These are phyloP conservation scores for Bicyclus anynana DNA, from an alignment of 1,140 invertebrate genomes.

Conservation along the genomic window DNA sequence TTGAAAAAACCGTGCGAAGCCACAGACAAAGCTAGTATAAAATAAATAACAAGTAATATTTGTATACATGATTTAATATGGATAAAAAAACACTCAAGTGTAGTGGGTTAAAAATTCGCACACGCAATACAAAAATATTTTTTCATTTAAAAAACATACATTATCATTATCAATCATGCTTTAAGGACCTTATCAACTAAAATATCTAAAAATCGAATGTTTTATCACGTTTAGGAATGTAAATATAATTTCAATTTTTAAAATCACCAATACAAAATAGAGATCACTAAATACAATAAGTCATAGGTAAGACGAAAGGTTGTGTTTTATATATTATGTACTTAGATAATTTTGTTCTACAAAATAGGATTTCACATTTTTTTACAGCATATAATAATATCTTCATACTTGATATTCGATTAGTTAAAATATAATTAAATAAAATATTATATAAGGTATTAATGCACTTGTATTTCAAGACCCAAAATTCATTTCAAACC, in stretches of 20 bases:
- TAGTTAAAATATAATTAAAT: too few relatives aligned
- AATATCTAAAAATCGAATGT: background rate
- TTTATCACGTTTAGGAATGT: slow-evolving; percentile 28
- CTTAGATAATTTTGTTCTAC: too few relatives aligned
- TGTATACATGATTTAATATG: slow-evolving; percentile 28
- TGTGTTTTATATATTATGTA: background rate
- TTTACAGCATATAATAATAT: too few relatives aligned
- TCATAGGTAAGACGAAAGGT: slow-evolving; percentile 9
- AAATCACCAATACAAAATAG: slow-evolving; percentile 20
- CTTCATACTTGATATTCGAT: too few relatives aligned
- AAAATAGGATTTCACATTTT: too few relatives aligned
- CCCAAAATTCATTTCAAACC: too few relatives aligned
- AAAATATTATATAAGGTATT: too few relatives aligned
- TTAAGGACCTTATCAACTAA: slow-evolving; percentile 11
- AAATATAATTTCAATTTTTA: slow-evolving; percentile 9
- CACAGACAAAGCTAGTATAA: background rate
- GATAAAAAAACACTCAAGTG: slow-evolving; percentile 37
- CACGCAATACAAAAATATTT: slow-evolving; percentile 32
- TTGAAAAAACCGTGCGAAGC: too few relatives aligned
- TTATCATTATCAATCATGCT: background rate
- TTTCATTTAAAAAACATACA: background rate
- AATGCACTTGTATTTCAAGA: too few relatives aligned
- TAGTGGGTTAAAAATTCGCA: slow-evolving; percentile 33
- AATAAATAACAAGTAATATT: slow-evolving; percentile 18
- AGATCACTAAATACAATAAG: slow-evolving; percentile 16